Percentiles rank a stretch among this genome's conserved stretches.
Conservation (phyloP, 2,113 vertebrate species). For the Nematolebias whitei region DNA sequence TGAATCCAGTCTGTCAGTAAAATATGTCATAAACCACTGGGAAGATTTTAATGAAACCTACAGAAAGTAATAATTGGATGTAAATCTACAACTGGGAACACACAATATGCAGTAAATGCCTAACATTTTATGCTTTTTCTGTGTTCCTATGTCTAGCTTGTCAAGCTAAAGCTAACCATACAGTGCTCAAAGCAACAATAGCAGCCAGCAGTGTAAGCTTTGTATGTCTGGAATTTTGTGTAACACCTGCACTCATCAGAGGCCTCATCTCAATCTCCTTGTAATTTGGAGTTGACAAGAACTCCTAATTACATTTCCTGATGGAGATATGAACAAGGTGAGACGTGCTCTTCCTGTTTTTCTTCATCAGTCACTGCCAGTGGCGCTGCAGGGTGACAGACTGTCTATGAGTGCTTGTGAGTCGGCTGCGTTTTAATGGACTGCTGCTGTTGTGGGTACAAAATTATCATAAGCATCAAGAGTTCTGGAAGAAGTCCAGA, state of each 20-base stretch:
- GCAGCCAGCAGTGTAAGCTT: background rate
- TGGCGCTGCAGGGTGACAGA: constrained; percentile 30
- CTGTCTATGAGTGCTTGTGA: constrained; percentile 25
- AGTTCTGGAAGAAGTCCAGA: constrained; percentile 39
- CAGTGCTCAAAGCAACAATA: background rate
- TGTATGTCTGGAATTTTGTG: background rate
- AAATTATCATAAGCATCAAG: constrained; percentile 45
- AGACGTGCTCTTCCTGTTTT: constrained; percentile 29
- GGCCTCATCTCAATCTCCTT: background rate
- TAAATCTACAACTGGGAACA: no score
- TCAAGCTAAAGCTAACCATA: background rate
- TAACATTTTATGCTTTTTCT: no score
- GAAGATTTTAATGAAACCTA: no score
- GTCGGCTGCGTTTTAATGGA: constrained; percentile 46
- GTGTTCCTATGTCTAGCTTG: background rate
- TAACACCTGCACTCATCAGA: constrained; percentile 20
- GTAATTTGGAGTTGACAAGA: constrained; percentile 26
- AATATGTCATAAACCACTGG: no score
- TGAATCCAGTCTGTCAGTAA: no score
- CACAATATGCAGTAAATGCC: no score
- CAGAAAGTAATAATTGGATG: no score
- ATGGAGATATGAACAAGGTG: constrained; percentile 34
- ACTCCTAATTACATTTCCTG: background rate
- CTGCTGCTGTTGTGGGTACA: constrained; percentile 27
- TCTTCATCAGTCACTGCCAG: constrained; percentile 44